Base-by-base conservation (phyloP, 2,113 vertebrate species). In the Pyrgilauda ruficollis region DNA sequence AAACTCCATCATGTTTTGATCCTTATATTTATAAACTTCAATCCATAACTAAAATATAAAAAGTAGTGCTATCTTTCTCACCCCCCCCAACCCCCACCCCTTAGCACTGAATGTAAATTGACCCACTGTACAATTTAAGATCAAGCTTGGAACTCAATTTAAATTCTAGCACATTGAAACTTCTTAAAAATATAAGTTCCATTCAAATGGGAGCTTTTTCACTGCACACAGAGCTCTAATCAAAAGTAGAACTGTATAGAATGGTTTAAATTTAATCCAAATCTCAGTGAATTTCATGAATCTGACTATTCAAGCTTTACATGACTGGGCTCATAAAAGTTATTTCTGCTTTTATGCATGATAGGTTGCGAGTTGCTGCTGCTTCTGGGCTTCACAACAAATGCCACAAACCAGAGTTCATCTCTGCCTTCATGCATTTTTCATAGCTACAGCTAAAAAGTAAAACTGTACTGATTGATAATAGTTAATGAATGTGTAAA, bases 231-330 rank as follows among this genome's bases (percentile, higher is more conserved):
- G 77, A 95, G 93, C 89, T 94, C 84, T 97, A 92, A 97, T 97
- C 96, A 97, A 96, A 97, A 96, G 94, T 89, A 64, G 82, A 92
- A 92, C 85, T 94, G 70, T 90, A 91, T 67, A 95, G 96, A 97
- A 95, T 96, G 95, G 70, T 97, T 97, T 97, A 96, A 96, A 97
- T 97, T 97, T 97, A 97, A 96, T 97, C 94, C 97, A 97, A 96
- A 98, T 97, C 97, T 97, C n/a, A 1, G 95, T 24, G 89, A 97
- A 94, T 97, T 97, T 97, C 96, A 96, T 97, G 97, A 97, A 97
- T 97, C 97, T 97, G 93, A 94, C 97, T 96, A 84, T 95, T 97
- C 90, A 93, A 93, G 91, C 96, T 97, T 95, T 97, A 95, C 90
- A 44, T 78, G 44, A 70, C 70, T 76, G 68, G 93, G 82, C 66